A percentile compares a stretch with the other conserved stretches of the same genome.
Conservation (phyloP, 2,888 invertebrate genomes). For the Schizaphis graminum region DNA sequence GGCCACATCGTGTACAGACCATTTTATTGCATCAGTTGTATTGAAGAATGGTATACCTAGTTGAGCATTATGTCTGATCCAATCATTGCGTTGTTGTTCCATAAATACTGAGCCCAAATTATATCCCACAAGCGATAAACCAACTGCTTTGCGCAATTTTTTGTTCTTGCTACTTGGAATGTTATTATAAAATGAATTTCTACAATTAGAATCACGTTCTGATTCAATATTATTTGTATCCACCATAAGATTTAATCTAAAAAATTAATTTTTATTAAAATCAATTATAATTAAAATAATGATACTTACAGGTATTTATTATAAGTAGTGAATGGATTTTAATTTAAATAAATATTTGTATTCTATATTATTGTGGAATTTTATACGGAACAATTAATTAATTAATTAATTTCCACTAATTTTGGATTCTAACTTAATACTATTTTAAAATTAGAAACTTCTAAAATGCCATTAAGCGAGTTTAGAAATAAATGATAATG, state of each 20-base stretch:
- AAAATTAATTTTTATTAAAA: neutral
- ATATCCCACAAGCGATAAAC: neutral
- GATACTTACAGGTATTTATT: neutral
- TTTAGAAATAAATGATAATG: no score
- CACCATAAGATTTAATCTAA: slow-evolving; percentile 8
- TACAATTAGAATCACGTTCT: neutral
- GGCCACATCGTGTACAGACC: slow-evolving; percentile 47
- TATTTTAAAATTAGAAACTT: no score
- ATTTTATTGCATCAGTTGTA: slow-evolving; percentile 28
- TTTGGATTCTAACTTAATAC: no score
- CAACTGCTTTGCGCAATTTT: neutral
- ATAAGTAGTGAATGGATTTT: no score
- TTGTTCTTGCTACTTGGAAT: neutral
- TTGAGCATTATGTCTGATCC: slow-evolving; percentile 51
- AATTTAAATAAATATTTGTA: no score
- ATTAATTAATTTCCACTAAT: no score
- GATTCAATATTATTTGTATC: neutral
- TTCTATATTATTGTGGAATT: no score
- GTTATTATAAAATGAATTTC: neutral
- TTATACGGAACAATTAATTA: no score
- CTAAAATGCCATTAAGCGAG: no score
- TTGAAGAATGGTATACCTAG: slow-evolving; percentile 37
- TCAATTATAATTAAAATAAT: neutral
- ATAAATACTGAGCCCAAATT: neutral
- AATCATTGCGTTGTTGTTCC: neutral